Percentiles rank a stretch among this genome's conserved stretches.
Evolutionary conservation across 2,113 vertebrate genomes (phyloP).

Genomic region (Acrocephalus arundinaceus): DNA sequence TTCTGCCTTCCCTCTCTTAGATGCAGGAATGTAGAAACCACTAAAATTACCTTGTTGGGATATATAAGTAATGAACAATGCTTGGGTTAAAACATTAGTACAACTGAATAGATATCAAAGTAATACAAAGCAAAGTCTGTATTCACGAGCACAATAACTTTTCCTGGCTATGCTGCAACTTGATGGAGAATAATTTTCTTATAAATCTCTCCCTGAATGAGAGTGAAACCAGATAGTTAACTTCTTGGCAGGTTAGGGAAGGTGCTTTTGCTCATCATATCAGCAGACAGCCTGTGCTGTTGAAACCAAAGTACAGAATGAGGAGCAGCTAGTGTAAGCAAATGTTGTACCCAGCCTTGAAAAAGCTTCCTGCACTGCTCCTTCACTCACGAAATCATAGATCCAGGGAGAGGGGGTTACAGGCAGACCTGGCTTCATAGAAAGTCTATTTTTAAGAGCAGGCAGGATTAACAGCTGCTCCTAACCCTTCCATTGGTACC

Average conservation of each 20-base stretch:
- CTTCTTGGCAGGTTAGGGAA: neutral
- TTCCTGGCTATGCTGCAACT: neutral
- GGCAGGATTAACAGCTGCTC: neutral
- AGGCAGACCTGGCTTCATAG: neutral
- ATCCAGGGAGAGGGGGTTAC: neutral
- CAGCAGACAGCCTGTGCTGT: neutral
- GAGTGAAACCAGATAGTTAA: neutral
- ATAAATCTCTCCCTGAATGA: neutral
- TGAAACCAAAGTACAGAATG: neutral
- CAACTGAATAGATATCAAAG: neutral
- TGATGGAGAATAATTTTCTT: neutral
- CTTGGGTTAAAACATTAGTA: neutral
- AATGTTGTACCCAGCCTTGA: rapidly evolving
- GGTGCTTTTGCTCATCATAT: neutral
- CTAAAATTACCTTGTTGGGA: neutral
- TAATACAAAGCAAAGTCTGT: neutral
- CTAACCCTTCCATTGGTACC: neutral
- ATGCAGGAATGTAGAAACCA: neutral
- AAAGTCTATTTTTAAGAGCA: neutral
- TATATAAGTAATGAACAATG: neutral
- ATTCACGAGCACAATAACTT: neutral
- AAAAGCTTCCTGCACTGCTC: neutral
- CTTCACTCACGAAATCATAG: neutral
- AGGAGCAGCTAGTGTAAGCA: neutral
- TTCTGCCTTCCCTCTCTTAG: neutral